Evolutionary conservation across 2,113 vertebrate species (phyloP).

Genomic region (Pyrgilauda ruficollis): DNA sequence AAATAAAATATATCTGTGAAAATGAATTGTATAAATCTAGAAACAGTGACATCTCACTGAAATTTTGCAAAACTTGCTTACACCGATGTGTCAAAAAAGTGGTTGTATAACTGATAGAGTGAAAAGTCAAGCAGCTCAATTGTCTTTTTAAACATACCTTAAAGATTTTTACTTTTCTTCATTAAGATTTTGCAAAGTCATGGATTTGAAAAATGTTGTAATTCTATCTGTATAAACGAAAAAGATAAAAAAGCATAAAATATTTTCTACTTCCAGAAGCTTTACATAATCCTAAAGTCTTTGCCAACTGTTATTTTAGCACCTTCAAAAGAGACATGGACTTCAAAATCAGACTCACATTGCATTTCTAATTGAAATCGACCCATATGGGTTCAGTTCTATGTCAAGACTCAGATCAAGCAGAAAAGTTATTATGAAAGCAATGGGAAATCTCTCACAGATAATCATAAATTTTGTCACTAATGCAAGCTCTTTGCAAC

Average conservation of each 20-base stretch:
- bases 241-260: conserved; percentile 23
- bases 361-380: conserved; percentile 13
- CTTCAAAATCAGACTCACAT: background rate
- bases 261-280: background rate
- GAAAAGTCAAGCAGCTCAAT: background rate
- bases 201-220: background rate
- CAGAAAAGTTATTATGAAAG: background rate
- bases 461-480: background rate
- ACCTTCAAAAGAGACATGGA: background rate
- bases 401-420: background rate
- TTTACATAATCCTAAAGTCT: conserved; percentile 11
- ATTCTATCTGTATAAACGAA: background rate
- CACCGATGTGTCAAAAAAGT: background rate
- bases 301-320: background rate
- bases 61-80: background rate
- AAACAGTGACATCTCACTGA: background rate
- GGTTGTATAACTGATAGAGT: background rate
- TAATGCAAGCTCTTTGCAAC: background rate
- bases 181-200: background rate
- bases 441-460: background rate
- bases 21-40: background rate
- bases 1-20: background rate
- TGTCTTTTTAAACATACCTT: background rate
- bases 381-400: background rate
- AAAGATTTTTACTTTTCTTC: background rate